phyloP scores from a whole-genome alignment of 2,113 vertebrate species.

The Sclerurus mexicanus region DNA sequence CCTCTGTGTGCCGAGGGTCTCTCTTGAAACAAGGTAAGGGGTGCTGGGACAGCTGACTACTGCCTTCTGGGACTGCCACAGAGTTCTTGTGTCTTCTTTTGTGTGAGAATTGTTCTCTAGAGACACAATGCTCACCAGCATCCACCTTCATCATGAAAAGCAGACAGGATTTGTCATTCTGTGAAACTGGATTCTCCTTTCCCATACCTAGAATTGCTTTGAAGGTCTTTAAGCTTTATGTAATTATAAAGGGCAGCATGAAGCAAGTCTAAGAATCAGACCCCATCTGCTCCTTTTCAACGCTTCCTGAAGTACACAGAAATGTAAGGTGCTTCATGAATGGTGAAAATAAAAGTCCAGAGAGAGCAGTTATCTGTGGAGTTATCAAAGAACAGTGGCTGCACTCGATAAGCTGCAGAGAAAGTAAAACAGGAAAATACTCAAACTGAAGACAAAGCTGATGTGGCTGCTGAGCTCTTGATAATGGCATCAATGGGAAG shows the following conservation, averaged over 20 bases:
- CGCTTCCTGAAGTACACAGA: not conserved
- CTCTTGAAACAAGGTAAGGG: not conserved
- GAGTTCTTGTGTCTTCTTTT: not conserved
- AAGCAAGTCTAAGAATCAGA: not conserved
- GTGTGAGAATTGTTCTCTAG: not conserved
- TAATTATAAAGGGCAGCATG: not conserved
- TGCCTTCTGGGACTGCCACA: not conserved
- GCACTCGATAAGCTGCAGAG: not conserved
- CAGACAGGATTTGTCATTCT: not conserved
- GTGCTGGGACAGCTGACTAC: not conserved
- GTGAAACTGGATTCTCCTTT: not conserved
- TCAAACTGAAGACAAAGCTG: not conserved
- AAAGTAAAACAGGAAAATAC: constrained; percentile 14
- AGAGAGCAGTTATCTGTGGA: not conserved
- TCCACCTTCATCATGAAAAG: not conserved
- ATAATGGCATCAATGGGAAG: not conserved
- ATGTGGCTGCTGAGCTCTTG: not conserved
- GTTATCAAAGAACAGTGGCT: not conserved
- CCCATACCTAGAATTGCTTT: not conserved
- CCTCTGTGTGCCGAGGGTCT: not conserved
- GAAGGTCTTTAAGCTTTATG: not conserved
- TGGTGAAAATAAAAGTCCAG: not conserved
- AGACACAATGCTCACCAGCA: not conserved
- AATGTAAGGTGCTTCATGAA: not conserved
- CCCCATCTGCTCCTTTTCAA: not conserved